Evolutionary conservation across 2,888 invertebrate genomes (phyloP), one percentile per base, ranked within the genome.

Genomic region (Rotaria sp.): DNA sequence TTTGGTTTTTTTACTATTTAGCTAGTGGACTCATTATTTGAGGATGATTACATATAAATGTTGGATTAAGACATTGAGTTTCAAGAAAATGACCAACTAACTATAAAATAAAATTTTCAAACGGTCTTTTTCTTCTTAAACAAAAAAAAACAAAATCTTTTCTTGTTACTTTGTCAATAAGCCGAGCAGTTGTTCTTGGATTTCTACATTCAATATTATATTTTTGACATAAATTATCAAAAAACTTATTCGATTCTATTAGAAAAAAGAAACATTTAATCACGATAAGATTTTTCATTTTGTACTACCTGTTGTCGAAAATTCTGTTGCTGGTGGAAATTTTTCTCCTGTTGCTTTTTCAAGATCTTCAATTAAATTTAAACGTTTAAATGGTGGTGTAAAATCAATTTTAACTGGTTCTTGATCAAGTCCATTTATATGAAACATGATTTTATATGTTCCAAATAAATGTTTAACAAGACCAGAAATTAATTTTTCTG

Each of bases 1-100:
- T 89, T 88, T 88, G 91, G 93, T 18, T 13, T n/a, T 26, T n/a
- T n/a, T 45, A 80, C 80, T 96, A 97, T 92, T 99, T 99, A 67
- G 99, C 96, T 87, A 99, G 92, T 0, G 99, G 99, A 89, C 96
- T 97, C 99, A 99, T 99, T 86, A 97, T 94, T 93, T 97, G 96
- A 1, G 99, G 99, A 92, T 99, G 99, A 90, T 98, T 96, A 89
- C 94, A 93, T 89, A 99, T 96, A 91, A 96, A 99, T 45, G 97
- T 96, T 8, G 99, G 99, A 92, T 95, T 96, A 88, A 97, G 94
- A 91, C 97, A 97, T 88, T 94, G 94, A 89, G 95, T 96, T 92
- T 99, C 99, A 87, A 99, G 94, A 90, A 95, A 97, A 89, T 98
- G 96, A 35, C 96, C 96, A 41, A 98, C 97, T 84, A 98, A 92